Evolutionary conservation across 2,113 vertebrate species (phyloP).

Genomic region (Lipophrys pholis): DNA sequence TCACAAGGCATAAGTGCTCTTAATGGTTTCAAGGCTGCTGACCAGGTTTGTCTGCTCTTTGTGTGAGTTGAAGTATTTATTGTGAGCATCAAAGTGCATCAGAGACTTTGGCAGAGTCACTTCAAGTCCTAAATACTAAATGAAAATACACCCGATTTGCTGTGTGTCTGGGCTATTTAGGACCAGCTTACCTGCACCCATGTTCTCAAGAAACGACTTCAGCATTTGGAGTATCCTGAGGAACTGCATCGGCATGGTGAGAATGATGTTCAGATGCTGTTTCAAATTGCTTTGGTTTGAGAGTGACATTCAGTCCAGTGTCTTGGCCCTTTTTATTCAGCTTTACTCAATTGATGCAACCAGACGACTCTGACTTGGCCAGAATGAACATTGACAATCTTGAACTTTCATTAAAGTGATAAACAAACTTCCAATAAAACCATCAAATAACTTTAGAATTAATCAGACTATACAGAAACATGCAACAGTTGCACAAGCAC

Average conservation of each 20-base stretch:
- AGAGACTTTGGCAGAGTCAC: slow-evolving; percentile 33
- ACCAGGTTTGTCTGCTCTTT: slow-evolving; percentile 37
- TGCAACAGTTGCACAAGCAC: too few relatives aligned
- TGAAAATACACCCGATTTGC: neutral
- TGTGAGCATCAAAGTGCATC: slow-evolving; percentile 42
- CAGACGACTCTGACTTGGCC: too few relatives aligned
- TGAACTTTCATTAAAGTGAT: too few relatives aligned
- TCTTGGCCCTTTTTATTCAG: neutral
- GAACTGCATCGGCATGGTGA: slow-evolving; percentile 99
- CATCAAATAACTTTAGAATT: too few relatives aligned
- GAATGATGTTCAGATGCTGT: neutral
- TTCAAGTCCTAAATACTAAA: slow-evolving; percentile 27
- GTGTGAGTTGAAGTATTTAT: slow-evolving; percentile 15
- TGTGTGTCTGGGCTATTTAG: slow-evolving; percentile 74
- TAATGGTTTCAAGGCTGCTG: slow-evolving; percentile 11
- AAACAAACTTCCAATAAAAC: too few relatives aligned
- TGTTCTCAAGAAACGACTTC: slow-evolving; percentile 99
- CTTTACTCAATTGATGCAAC: too few relatives aligned
- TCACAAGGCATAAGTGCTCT: neutral
- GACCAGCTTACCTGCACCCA: slow-evolving; percentile 93
- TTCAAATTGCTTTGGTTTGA: neutral
- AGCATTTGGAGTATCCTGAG: slow-evolving; percentile 99
- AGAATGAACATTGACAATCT: too few relatives aligned
- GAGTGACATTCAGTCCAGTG: neutral
- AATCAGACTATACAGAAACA: too few relatives aligned